phyloP scores from a whole-genome alignment of 2,888 invertebrate genomes.

The Campoplex capitator region DNA sequence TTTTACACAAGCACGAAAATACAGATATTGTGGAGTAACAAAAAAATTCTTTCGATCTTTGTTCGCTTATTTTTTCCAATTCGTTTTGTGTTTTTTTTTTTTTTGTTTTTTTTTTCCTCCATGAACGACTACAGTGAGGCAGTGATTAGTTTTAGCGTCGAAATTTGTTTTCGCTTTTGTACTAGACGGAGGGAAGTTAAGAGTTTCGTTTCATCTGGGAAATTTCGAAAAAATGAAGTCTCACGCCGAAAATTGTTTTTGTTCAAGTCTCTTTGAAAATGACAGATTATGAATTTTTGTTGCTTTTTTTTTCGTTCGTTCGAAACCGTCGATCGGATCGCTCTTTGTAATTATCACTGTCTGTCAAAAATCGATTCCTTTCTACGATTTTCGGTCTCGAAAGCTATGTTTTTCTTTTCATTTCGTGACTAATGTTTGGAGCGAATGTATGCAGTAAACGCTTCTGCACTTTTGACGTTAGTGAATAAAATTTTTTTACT shows the following conservation, averaged over 20 bases:
- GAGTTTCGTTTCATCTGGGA: constrained; percentile 15
- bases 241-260: constrained; percentile 6
- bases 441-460: constrained; percentile 31
- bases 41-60: constrained; percentile 25
- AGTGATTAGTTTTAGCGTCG: constrained; percentile 55
- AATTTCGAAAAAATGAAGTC: constrained; percentile 59
- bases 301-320: neutral
- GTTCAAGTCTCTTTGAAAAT: constrained; percentile 24
- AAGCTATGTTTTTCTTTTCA: neutral
- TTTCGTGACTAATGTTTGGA: neutral
- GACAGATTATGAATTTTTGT: constrained; percentile 15
- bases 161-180: constrained; percentile 57
- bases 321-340: constrained; percentile 61
- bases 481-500: constrained; percentile 21
- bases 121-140: constrained; percentile 45
- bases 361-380: constrained; percentile 14
- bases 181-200: constrained; percentile 53
- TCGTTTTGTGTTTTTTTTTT: neutral
- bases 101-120: constrained; percentile 9
- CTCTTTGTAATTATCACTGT: constrained; percentile 41
- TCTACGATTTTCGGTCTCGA: neutral
- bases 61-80: constrained; percentile 7
- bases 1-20: constrained; percentile 46
- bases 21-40: constrained; percentile 24
- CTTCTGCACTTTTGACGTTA: constrained; percentile 37